A percentile compares a stretch with the other conserved stretches of the same genome.
phyloP scores from a whole-genome alignment of 2,888 invertebrate genomes.

The Linnaemya vulpina region DNA sequence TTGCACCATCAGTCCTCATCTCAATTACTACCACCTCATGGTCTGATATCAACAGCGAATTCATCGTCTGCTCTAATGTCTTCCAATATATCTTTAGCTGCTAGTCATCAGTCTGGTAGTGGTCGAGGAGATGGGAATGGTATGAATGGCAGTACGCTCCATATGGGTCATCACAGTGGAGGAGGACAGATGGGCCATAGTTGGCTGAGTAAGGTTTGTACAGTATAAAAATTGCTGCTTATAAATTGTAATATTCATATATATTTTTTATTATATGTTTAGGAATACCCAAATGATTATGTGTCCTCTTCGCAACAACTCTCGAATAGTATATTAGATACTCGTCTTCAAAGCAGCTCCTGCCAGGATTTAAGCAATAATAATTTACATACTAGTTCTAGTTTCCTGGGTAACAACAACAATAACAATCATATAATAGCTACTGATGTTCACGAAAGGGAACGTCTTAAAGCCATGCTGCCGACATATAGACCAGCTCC shows the following conservation, averaged over 20 bases:
- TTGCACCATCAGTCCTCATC: slow-evolving; percentile 69
- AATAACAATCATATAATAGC: slow-evolving; percentile 73
- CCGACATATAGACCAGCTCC: slow-evolving; percentile 95
- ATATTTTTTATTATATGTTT: slow-evolving; percentile 34
- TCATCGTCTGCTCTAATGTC: slow-evolving; percentile 80
- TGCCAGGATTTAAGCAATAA: slow-evolving; percentile 83
- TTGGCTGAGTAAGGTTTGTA: slow-evolving; percentile 75
- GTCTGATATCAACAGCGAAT: slow-evolving; percentile 76
- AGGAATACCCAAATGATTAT: slow-evolving; percentile 76
- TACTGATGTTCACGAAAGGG: slow-evolving; percentile 79
- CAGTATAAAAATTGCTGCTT: not conserved
- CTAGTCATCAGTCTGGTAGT: slow-evolving; percentile 80
- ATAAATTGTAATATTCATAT: not conserved
- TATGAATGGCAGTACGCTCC: slow-evolving; percentile 73
- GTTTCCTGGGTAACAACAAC: slow-evolving; percentile 73
- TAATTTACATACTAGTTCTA: slow-evolving; percentile 79
- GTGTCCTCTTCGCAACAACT: slow-evolving; percentile 74
- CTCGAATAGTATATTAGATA: slow-evolving; percentile 76
- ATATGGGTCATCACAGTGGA: slow-evolving; percentile 77
- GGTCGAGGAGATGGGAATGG: slow-evolving; percentile 78
- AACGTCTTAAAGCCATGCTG: slow-evolving; percentile 88
- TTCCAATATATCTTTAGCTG: slow-evolving; percentile 81
- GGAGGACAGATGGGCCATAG: slow-evolving; percentile 73
- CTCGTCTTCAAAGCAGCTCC: slow-evolving; percentile 81
- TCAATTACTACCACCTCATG: slow-evolving; percentile 77